These are phyloP conservation scores for Gastracanthus pulcherrimus DNA, from an alignment of 2,888 invertebrate species.

Conservation along the genomic window DNA sequence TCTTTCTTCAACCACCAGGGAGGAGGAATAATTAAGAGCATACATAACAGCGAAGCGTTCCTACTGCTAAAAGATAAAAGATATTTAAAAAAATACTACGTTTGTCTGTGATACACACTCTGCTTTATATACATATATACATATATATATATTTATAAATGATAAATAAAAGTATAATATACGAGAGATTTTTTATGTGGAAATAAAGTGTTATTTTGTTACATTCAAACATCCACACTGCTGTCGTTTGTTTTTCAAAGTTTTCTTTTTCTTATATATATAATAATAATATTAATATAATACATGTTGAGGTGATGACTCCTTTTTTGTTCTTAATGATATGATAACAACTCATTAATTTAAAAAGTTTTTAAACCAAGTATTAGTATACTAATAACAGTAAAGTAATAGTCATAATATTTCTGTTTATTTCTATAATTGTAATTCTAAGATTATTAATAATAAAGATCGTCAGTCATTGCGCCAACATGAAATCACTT, in stretches of 20 bases:
- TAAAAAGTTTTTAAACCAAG: too few species aligned
- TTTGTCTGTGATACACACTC: constrained; percentile 32
- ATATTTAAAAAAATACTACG: constrained; percentile 1
- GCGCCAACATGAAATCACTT: not conserved
- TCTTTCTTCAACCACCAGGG: not conserved
- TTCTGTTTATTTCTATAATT: not conserved
- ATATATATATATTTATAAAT: constrained; percentile 44
- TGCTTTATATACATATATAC: constrained; percentile 11
- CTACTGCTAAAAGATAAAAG: not conserved
- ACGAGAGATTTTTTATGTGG: constrained; percentile 41
- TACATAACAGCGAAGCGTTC: not conserved
- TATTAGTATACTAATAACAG: too few species aligned
- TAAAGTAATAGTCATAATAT: not conserved
- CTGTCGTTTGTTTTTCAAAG: constrained; percentile 51
- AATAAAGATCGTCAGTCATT: not conserved
- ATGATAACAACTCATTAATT: not conserved
- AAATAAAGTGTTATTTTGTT: constrained; percentile 55
- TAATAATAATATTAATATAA: constrained; percentile 20
- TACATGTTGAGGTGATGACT: constrained; percentile 14
- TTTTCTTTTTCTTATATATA: constrained; percentile 26
- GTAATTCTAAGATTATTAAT: not conserved
- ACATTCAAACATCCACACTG: constrained; percentile 51
- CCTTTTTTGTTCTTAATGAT: too few species aligned
- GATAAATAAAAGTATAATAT: constrained; percentile 49
- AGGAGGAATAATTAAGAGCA: constrained; percentile 15